phyloP scores from a whole-genome alignment of 2,113 vertebrate species.

The Oreochromis aureus region DNA sequence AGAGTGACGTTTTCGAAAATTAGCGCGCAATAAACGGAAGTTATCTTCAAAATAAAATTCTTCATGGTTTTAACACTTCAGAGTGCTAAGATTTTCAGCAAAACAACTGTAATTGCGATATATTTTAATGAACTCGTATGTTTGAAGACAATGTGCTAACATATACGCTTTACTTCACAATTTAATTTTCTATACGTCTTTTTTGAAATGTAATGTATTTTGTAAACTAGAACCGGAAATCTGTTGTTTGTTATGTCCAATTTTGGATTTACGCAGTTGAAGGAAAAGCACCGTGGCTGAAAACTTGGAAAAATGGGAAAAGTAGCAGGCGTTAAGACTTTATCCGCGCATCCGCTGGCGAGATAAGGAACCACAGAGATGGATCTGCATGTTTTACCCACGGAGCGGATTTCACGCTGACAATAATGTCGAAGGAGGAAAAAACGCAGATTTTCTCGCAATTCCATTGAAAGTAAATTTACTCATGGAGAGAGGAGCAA shows the following conservation, averaged over 20 bases:
- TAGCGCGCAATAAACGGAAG: background rate
- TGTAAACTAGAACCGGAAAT: background rate
- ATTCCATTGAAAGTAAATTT: slow-evolving; percentile 66
- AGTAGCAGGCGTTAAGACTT: slow-evolving; percentile 19
- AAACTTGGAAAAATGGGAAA: slow-evolving; percentile 60
- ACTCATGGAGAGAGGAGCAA: slow-evolving; percentile 73
- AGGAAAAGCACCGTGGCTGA: slow-evolving; percentile 56
- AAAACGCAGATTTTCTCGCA: slow-evolving; percentile 34
- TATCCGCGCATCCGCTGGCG: background rate
- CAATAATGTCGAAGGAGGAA: slow-evolving; percentile 41
- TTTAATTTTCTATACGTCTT: accelerated
- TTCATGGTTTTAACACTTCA: accelerated
- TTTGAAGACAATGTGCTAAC: accelerated
- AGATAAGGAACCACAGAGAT: slow-evolving; percentile 14
- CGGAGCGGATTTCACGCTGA: background rate
- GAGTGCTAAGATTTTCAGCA: background rate
- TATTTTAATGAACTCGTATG: background rate
- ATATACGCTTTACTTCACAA: accelerated
- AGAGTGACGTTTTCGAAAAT: background rate
- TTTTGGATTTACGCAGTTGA: background rate
- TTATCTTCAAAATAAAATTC: background rate
- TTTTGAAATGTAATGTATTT: background rate
- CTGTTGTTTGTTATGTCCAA: accelerated
- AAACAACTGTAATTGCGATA: accelerated
- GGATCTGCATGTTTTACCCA: background rate